Base-by-base conservation (phyloP, 2,113 vertebrate genomes). In the Excalfactoria chinensis region DNA sequence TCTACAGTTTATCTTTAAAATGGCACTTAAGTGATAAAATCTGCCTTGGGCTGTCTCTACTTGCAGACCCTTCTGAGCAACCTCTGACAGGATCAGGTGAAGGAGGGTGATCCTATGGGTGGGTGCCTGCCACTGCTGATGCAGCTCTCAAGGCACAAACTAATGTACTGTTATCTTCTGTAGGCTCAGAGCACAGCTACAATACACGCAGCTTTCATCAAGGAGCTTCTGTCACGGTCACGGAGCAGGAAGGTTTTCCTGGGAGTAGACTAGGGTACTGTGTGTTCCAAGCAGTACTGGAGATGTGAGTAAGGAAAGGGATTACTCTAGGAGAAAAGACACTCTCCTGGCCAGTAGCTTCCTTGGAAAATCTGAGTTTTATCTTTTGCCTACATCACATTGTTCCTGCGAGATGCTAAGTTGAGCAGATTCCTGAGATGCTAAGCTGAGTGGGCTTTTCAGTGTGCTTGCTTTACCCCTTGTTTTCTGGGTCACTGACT, bases 281-380 rank as follows among this genome's bases (percentile, higher is more conserved):
- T 84, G 69, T 32, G 30, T 25, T 56, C 53, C 51, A 12, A 59
- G n/a, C 11, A 83, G n/a, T 34, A 4, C 5, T 63, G 81, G 67
- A 87, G 41, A 59, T 11, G 7, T 62, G 41, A 71, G n/a, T 78
- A 74, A 86, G 66, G 62, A 88, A 90, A 43, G 26, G 56, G n/a
- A 56, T 56, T 32, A 70, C 82, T 93, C 49, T 59, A 35, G 78
- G 70, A 59, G 58, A 86, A 75, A 69, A 67, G 74, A 48, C 72
- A 35, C 58, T 71, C 40, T 81, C 44, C 26, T 73, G 63, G 63
- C 68, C 87, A 70, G 66, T 76, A 89, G 32, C 19, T 93, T 87
- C 70, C 82, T 70, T 93, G 82, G 78, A 89, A 91, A 89, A 32
- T 44, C 34, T 73, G 44, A 46, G 78, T 87, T 86, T 87, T 89